Evolutionary conservation across 2,113 vertebrate genomes (phyloP).

Genomic region (Apistogramma diplotaenia): DNA sequence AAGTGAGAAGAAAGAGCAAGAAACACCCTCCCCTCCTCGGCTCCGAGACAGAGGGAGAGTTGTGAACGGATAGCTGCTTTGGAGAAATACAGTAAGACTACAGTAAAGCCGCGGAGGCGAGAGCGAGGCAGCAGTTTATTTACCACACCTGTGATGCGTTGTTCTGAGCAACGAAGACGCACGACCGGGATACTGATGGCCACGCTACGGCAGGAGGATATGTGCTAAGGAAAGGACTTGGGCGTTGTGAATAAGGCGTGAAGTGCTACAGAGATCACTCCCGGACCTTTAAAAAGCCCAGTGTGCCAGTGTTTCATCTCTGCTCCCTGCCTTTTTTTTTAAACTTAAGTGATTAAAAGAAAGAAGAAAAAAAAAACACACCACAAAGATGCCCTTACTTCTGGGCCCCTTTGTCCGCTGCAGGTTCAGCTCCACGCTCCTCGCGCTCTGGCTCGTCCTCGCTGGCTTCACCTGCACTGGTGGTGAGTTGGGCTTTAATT

Average conservation of each 20-base stretch:
- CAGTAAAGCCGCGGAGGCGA: constrained; percentile 17
- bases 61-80: constrained; percentile 35
- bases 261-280: constrained; percentile 58
- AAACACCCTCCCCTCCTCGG: constrained; percentile 30
- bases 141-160: constrained; percentile 82
- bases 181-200: constrained; percentile 66
- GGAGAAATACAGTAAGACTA: constrained; percentile 13
- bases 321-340: constrained; percentile 19
- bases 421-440: constrained; percentile 63
- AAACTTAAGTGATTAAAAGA: constrained; percentile 60
- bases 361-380: not conserved
- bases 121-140: constrained; percentile 56
- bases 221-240: constrained; percentile 69
- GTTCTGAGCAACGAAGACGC: constrained; percentile 78
- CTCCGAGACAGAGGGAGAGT: constrained; percentile 23
- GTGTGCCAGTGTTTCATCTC: constrained; percentile 19
- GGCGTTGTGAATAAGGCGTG: constrained; percentile 43
- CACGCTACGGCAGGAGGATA: constrained; percentile 60
- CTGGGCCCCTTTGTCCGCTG: constrained; percentile 77
- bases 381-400: constrained; percentile 70
- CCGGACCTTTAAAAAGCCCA: constrained; percentile 33
- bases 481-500: constrained; percentile 71
- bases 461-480: constrained; percentile 73
- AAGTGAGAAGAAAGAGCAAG: constrained; percentile 45
- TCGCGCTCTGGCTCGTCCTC: constrained; percentile 63